A percentile compares a stretch with the other conserved stretches of the same genome.
phyloP scores from a whole-genome alignment of 2,113 vertebrate genomes.

The Polypterus senegalus region DNA sequence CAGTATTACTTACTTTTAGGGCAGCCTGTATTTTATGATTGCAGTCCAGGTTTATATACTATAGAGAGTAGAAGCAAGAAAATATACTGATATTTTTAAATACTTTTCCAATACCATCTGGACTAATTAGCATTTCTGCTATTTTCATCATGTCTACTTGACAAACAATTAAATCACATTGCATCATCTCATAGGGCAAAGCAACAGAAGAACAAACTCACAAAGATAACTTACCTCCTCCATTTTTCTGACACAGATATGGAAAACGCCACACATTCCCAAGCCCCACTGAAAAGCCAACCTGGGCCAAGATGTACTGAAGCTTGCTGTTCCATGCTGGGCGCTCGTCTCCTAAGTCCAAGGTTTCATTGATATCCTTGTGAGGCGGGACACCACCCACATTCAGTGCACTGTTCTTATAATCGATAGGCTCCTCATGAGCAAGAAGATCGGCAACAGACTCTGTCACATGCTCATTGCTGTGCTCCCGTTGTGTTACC shows the following conservation, averaged over 20 bases:
- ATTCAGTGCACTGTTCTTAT: slow-evolving; percentile 82
- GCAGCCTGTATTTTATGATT: too few species aligned
- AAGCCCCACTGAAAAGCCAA: slow-evolving; percentile 91
- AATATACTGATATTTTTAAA: too few species aligned
- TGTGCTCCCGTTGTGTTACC: slow-evolving; percentile 86
- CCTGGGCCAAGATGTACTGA: slow-evolving; percentile 93
- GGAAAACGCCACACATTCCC: slow-evolving; percentile 98
- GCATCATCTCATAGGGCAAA: neutral
- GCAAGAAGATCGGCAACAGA: slow-evolving; percentile 93
- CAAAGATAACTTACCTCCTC: slow-evolving; percentile 70
- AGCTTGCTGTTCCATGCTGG: slow-evolving; percentile 96
- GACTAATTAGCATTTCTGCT: too few species aligned
- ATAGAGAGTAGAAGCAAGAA: too few species aligned
- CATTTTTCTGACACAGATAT: slow-evolving; percentile 96
- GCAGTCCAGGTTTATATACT: too few species aligned
- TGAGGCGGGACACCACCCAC: slow-evolving; percentile 56
- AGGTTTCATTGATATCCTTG: slow-evolving; percentile 62
- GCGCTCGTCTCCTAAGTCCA: slow-evolving; percentile 64
- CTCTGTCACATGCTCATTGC: slow-evolving; percentile 89
- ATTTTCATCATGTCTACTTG: too few species aligned
- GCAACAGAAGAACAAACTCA: slow-evolving; percentile 41
- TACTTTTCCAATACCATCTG: too few species aligned
- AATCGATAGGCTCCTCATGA: slow-evolving; percentile 88
- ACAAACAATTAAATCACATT: too few species aligned
- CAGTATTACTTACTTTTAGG: too few species aligned